phyloP scores from a whole-genome alignment of 2,797 vertebrate species.

The Parauchenoglanis punctatus region DNA sequence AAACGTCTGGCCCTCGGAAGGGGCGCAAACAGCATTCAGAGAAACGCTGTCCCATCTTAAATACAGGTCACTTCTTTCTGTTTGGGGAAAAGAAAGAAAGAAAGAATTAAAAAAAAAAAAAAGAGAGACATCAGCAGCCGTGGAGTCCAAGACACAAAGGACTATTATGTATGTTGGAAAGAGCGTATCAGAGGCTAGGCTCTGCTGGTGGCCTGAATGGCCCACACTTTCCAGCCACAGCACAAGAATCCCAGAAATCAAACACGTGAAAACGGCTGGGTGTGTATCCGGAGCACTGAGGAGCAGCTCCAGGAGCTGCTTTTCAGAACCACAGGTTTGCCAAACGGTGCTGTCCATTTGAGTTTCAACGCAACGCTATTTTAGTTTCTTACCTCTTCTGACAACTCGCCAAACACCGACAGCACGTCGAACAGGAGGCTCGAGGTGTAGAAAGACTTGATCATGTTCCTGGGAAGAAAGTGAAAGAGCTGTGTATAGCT shows the following conservation, averaged over 20 bases:
- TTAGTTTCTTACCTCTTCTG: constrained; percentile 86
- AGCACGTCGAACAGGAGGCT: constrained; percentile 93
- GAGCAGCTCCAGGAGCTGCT: constrained; percentile 17
- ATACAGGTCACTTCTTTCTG: constrained; percentile 56
- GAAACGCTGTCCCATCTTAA: constrained; percentile 60
- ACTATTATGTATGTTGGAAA: constrained; percentile 45
- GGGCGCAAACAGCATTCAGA: constrained; percentile 50
- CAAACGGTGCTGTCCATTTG: neutral
- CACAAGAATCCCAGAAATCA: constrained; percentile 31
- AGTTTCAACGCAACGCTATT: neutral
- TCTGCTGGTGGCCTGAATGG: constrained; percentile 42
- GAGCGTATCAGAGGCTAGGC: constrained; percentile 1
- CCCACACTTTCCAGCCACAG: constrained; percentile 44
- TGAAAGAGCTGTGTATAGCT: neutral
- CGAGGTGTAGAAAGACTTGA: constrained; percentile 96
- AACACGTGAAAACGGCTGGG: constrained; percentile 1
- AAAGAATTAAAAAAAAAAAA: constrained; percentile 40
- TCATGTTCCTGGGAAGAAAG: constrained; percentile 87
- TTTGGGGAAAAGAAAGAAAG: neutral
- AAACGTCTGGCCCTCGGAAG: constrained; percentile 59
- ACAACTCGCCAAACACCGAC: constrained; percentile 91
- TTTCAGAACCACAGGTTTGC: neutral
- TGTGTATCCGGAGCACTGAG: constrained; percentile 28
- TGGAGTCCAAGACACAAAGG: neutral
- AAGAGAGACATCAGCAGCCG: neutral